These are phyloP conservation scores for Standfussiana lucernea DNA, from an alignment of 2,888 invertebrate species.

Conservation along the genomic window DNA sequence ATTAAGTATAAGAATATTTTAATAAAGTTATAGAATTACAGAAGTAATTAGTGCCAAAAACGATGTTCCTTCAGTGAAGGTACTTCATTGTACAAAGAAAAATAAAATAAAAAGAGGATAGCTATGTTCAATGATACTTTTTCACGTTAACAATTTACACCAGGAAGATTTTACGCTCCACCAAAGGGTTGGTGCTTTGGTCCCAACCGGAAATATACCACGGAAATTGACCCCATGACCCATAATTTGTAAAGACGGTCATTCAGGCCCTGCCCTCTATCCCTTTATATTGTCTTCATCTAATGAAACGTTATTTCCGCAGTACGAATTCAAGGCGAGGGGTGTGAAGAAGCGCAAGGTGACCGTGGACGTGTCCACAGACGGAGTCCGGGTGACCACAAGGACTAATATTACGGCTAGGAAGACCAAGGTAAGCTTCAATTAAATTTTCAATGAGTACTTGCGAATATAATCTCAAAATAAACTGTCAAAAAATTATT, in stretches of 20 bases:
- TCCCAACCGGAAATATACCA: slow-evolving; percentile 14
- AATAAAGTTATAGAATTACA: neutral
- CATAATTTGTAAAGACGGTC: slow-evolving; percentile 34
- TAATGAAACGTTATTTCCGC: slow-evolving; percentile 67
- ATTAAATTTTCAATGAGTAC: neutral
- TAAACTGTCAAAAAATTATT: too few relatives aligned
- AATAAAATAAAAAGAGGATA: neutral
- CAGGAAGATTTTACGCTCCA: neutral
- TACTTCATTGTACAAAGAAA: neutral
- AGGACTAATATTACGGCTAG: slow-evolving; percentile 93
- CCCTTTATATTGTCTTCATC: slow-evolving; percentile 16
- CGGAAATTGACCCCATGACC: slow-evolving; percentile 29
- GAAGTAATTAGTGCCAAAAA: neutral
- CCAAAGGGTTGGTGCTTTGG: neutral
- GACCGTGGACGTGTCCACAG: slow-evolving; percentile 97
- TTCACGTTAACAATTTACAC: neutral
- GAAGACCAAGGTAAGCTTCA: slow-evolving; percentile 78
- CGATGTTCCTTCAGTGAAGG: neutral
- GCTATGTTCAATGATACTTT: neutral
- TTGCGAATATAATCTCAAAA: too few relatives aligned
- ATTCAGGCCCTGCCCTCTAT: slow-evolving; percentile 2
- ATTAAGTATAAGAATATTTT: neutral
- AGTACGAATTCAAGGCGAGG: slow-evolving; percentile 99
- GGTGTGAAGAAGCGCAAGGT: slow-evolving; percentile 99
- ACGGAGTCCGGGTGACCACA: slow-evolving; percentile 97